Percentiles rank a stretch among this genome's conserved stretches.
Conservation (phyloP, 1,140 invertebrate species). For the Micrasema longulum region DNA sequence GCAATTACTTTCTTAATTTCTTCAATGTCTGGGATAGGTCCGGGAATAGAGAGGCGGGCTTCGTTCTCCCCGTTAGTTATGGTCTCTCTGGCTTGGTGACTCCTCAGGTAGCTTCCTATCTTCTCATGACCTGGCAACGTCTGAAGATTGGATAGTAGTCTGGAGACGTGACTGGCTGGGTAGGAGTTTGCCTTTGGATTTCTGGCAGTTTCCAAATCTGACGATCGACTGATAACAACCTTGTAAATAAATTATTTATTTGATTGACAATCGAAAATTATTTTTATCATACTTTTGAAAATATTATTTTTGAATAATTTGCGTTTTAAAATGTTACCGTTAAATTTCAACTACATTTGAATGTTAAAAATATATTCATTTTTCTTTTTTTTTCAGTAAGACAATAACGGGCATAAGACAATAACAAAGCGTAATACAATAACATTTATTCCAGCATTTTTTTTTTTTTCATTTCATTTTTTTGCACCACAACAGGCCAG, state of each 20-base stretch:
- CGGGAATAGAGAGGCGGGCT: not conserved
- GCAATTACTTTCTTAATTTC: conserved; percentile 8
- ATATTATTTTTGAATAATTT: no score
- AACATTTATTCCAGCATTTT: no score
- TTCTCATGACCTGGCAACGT: not conserved
- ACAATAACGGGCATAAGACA: no score
- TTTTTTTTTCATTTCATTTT: no score
- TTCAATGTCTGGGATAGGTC: conserved; percentile 1
- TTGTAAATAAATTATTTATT: not conserved
- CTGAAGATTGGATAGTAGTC: not conserved
- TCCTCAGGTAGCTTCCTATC: not conserved
- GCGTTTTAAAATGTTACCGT: no score
- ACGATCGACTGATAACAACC: conserved; percentile 1
- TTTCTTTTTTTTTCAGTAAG: no score
- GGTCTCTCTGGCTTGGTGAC: not conserved
- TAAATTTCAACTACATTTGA: no score
- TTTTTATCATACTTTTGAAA: no score
- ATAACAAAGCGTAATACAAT: no score
- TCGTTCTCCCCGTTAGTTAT: not conserved
- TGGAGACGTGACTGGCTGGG: not conserved
- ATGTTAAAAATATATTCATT: no score
- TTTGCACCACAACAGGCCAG: no score
- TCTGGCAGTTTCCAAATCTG: not conserved
- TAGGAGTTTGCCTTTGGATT: not conserved
- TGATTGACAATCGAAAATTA: no score